These are phyloP conservation scores for Muntiacus reevesi DNA, from an alignment of 2,113 vertebrate genomes.

Conservation along the genomic window DNA sequence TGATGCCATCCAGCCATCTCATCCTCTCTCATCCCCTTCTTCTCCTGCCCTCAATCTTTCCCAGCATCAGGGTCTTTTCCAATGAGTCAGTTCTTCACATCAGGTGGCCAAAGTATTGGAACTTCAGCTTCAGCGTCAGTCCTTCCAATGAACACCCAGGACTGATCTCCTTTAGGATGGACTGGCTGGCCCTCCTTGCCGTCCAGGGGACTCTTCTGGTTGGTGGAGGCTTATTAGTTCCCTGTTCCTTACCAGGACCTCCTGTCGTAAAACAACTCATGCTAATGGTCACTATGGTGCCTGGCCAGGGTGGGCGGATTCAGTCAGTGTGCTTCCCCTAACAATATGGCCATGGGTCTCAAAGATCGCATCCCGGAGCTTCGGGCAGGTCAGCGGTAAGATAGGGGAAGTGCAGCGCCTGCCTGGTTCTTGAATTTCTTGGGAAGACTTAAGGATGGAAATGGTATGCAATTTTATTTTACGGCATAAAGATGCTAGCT, in stretches of 20 bases:
- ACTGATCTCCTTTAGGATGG: too few species aligned
- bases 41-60: too few species aligned
- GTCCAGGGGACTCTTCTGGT: not conserved
- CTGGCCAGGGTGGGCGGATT: not conserved
- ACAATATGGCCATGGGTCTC: not conserved
- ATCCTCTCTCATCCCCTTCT: too few species aligned
- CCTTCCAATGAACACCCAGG: too few species aligned
- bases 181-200: too few species aligned
- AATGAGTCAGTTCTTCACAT: too few species aligned
- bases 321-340: not conserved
- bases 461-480: not conserved
- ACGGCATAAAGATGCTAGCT: not conserved
- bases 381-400: not conserved
- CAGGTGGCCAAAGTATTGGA: too few species aligned
- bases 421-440: not conserved
- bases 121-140: too few species aligned
- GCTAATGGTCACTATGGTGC: not conserved
- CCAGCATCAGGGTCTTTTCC: too few species aligned
- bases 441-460: not conserved
- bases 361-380: not conserved
- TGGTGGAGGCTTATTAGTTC: not conserved
- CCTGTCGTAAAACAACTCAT: rapidly evolving
- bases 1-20: too few species aligned
- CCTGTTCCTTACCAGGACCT: not conserved
- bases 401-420: not conserved